Evolutionary conservation across 2,113 vertebrate species (phyloP).

Genomic region (Microtus oregoni): DNA sequence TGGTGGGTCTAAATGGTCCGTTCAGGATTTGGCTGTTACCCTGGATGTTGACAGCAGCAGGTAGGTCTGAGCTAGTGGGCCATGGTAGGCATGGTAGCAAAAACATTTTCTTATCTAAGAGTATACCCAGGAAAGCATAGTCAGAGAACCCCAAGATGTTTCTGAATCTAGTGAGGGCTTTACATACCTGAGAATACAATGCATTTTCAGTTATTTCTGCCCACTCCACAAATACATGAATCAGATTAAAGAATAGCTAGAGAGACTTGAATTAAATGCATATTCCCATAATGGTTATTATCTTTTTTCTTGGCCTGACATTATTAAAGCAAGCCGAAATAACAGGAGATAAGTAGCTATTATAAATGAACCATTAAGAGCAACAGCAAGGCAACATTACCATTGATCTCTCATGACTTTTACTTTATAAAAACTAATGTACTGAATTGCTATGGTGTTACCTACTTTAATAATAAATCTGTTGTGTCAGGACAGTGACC

Average conservation of each 20-base stretch:
- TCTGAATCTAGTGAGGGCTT: constrained; percentile 19
- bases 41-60: not conserved
- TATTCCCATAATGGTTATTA: constrained; percentile 81
- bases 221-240: constrained; percentile 74
- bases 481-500: constrained; percentile 82
- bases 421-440: constrained; percentile 84
- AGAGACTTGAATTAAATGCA: constrained; percentile 80
- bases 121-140: not conserved
- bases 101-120: not conserved
- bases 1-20: not conserved
- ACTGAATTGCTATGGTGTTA: constrained; percentile 80
- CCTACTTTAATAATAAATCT: constrained; percentile 86
- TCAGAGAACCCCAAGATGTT: not conserved
- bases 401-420: constrained; percentile 83
- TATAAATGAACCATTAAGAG: constrained; percentile 85
- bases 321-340: constrained; percentile 83
- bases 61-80: not conserved
- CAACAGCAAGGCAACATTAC: constrained; percentile 76
- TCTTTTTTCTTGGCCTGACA: constrained; percentile 80
- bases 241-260: constrained; percentile 77
- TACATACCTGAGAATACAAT: constrained; percentile 52
- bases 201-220: constrained; percentile 69
- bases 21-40: constrained; percentile 20
- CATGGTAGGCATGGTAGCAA: not conserved
- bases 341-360: constrained; percentile 84